Percentiles rank a stretch among this genome's conserved stretches.
Conservation (phyloP, 2,797 vertebrate species). For the Chelidonichthys spinosus region DNA sequence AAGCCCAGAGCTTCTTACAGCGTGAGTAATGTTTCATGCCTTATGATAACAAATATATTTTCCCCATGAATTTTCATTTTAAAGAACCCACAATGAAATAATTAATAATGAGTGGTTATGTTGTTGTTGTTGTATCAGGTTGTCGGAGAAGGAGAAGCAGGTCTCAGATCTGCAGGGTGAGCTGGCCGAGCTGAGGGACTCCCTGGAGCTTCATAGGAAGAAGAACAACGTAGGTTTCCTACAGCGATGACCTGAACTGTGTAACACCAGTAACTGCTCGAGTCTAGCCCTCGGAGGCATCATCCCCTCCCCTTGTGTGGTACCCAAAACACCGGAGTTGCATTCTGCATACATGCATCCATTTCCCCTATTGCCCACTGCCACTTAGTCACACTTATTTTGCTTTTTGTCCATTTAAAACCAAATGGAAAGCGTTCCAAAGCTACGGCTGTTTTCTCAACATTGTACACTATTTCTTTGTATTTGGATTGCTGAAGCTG, state of each 20-base stretch:
- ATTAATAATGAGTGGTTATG: slow-evolving; percentile 6
- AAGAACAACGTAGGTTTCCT: slow-evolving; percentile 95
- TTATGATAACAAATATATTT: not conserved
- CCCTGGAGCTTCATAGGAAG: slow-evolving; percentile 93
- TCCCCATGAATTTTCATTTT: not conserved
- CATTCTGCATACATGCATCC: slow-evolving; percentile 42
- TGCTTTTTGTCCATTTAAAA: slow-evolving; percentile 42
- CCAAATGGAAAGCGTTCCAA: slow-evolving; percentile 17
- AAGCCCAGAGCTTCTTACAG: slow-evolving; percentile 77
- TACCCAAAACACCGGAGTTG: slow-evolving; percentile 41
- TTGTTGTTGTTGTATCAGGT: slow-evolving; percentile 76
- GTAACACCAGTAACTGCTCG: slow-evolving; percentile 6
- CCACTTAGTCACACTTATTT: slow-evolving; percentile 26
- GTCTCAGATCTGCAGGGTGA: slow-evolving; percentile 86
- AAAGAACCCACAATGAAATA: not conserved
- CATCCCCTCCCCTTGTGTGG: slow-evolving; percentile 35
- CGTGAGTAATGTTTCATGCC: slow-evolving; percentile 72
- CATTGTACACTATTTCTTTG: slow-evolving; percentile 54
- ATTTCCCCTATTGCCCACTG: slow-evolving; percentile 44
- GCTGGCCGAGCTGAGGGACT: slow-evolving; percentile 87
- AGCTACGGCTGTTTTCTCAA: slow-evolving; percentile 31
- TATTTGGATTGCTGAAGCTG: slow-evolving; percentile 53
- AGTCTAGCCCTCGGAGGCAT: slow-evolving; percentile 23
- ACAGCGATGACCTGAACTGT: slow-evolving; percentile 4
- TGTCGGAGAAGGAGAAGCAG: slow-evolving; percentile 89